Percentiles rank a stretch among this genome's conserved stretches.
phyloP scores from a whole-genome alignment of 2,113 vertebrate genomes.

The Hypanus sabinus region DNA sequence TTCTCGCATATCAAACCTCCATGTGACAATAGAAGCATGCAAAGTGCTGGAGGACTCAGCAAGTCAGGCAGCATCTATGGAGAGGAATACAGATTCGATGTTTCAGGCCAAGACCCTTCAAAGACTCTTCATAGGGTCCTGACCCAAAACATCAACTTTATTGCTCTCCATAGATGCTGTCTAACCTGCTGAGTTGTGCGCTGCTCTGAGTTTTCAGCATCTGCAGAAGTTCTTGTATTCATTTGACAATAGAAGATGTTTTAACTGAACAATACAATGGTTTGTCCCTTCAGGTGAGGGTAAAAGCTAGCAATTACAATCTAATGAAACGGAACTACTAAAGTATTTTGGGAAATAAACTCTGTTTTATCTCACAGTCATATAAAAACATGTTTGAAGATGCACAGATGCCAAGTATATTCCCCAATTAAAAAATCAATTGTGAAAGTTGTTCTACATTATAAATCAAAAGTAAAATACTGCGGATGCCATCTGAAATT shows the following conservation, averaged over 20 bases:
- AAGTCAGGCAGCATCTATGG: too few species aligned
- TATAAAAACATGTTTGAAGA: background rate
- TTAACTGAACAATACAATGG: background rate
- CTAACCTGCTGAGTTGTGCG: too few species aligned
- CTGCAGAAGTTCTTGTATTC: too few species aligned
- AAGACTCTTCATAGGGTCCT: too few species aligned
- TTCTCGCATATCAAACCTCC: background rate
- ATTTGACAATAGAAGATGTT: background rate
- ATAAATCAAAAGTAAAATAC: too few species aligned
- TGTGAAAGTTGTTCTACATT: background rate
- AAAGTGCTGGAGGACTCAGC: too few species aligned
- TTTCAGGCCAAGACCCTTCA: too few species aligned
- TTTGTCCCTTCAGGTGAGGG: background rate
- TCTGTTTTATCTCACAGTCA: background rate
- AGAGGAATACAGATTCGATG: too few species aligned
- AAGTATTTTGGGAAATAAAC: background rate
- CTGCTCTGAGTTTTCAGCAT: too few species aligned
- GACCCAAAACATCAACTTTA: too few species aligned
- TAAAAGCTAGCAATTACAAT: background rate
- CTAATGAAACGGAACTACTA: background rate
- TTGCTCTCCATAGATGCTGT: too few species aligned
- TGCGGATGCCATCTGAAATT: too few species aligned
- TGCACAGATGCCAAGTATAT: background rate
- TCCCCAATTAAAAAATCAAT: background rate
- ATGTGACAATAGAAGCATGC: background rate